Conservation (phyloP, 37 sponge, comb jelly and placozoan species). For the Sycon ciliatum region DNA sequence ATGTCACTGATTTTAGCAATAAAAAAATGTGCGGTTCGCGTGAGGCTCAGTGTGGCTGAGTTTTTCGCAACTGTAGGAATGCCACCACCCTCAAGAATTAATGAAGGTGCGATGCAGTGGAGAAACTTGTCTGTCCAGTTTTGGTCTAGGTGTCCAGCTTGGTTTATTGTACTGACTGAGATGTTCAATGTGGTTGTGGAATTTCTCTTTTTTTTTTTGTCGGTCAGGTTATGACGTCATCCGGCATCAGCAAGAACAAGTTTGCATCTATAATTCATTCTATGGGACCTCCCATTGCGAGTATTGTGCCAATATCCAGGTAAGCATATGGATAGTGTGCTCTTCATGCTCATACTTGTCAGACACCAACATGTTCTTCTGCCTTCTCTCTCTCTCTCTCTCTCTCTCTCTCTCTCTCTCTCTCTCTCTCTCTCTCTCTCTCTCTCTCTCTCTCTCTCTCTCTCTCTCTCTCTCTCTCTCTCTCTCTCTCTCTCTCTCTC, state of each 20-base stretch:
- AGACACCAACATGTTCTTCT: background rate
- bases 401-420: background rate
- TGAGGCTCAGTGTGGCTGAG: too few species aligned
- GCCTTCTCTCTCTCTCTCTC: background rate
- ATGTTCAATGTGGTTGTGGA: too few species aligned
- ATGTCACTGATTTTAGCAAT: too few species aligned
- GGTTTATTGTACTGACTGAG: too few species aligned
- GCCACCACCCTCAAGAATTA: background rate
- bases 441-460: too few species aligned
- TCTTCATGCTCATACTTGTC: background rate
- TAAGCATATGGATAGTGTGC: background rate
- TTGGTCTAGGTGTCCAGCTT: too few species aligned
- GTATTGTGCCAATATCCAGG: conserved; percentile 42
- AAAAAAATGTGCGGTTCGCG: too few species aligned
- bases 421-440: too few species aligned
- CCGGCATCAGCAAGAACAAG: conserved; percentile 33
- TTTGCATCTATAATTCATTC: conserved; percentile 41
- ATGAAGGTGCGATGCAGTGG: background rate
- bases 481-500: too few species aligned
- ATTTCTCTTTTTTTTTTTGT: background rate
- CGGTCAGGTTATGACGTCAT: conserved; percentile 28
- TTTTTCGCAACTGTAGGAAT: too few species aligned
- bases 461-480: too few species aligned
- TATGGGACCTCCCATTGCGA: conserved; percentile 32
- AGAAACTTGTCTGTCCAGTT: too few species aligned